Evolutionary conservation across 2,888 invertebrate species (phyloP).

Genomic region (Crepidodera aurea): DNA sequence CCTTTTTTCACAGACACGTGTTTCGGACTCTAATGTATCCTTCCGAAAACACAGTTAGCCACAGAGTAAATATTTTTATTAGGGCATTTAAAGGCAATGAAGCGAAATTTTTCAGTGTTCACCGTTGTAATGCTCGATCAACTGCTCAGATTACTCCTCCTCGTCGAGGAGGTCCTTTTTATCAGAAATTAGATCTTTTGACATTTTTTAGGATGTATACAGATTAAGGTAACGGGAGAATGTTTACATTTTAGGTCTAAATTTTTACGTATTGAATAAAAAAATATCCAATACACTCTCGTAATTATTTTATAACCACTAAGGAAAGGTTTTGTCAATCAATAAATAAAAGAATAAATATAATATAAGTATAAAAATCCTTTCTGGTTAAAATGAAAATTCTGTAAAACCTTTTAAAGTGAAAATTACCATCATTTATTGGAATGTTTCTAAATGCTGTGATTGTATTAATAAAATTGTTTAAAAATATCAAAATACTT

Average conservation of each 20-base stretch:
- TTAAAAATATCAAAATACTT: too few species aligned
- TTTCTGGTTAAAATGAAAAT: too few species aligned
- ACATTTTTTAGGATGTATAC: slow-evolving; percentile 33
- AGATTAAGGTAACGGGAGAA: slow-evolving; percentile 23
- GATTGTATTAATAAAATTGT: too few species aligned
- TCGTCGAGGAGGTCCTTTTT: slow-evolving; percentile 46
- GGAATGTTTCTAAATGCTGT: too few species aligned
- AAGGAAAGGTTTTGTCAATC: too few species aligned
- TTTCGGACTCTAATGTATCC: slow-evolving; percentile 5
- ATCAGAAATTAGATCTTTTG: slow-evolving; percentile 39
- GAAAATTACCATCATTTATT: too few species aligned
- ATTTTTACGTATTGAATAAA: too few species aligned
- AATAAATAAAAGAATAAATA: too few species aligned
- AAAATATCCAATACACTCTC: too few species aligned
- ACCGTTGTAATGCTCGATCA: slow-evolving; percentile 48
- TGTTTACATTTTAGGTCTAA: background rate
- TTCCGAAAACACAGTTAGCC: slow-evolving; percentile 13
- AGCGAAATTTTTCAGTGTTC: slow-evolving; percentile 44
- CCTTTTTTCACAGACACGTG: background rate
- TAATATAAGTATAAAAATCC: too few species aligned
- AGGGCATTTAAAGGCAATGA: slow-evolving; percentile 38
- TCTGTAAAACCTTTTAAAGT: too few species aligned
- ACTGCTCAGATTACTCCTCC: slow-evolving; percentile 47
- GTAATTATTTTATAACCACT: too few species aligned
- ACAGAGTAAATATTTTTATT: slow-evolving; percentile 27